Percentiles rank a stretch among this genome's conserved stretches.
Evolutionary conservation across 2,888 invertebrate genomes (phyloP).

Genomic region (Blastobasis lacticolella): DNA sequence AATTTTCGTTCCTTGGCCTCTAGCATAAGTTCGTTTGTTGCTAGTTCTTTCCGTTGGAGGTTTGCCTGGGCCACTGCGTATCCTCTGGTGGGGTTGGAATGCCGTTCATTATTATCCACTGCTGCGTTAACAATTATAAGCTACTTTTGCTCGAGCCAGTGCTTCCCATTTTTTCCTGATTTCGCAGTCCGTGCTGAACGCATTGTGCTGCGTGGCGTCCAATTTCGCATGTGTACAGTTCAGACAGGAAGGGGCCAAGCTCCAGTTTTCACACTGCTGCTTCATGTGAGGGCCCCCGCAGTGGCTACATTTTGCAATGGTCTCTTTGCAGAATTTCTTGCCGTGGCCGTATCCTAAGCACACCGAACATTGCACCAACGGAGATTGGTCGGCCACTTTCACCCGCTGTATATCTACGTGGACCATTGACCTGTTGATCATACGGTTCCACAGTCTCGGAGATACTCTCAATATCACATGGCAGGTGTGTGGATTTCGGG

Average conservation of each 20-base stretch:
- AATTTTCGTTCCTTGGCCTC: neutral
- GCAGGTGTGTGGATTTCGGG: slow-evolving; percentile 1
- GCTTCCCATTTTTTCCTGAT: neutral
- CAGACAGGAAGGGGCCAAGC: neutral
- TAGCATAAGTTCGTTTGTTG: neutral
- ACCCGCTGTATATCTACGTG: neutral
- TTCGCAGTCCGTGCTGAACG: neutral
- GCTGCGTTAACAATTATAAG: neutral
- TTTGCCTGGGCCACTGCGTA: neutral
- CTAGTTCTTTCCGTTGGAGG: neutral
- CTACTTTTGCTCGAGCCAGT: neutral
- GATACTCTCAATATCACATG: neutral
- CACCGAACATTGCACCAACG: neutral
- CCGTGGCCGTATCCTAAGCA: neutral
- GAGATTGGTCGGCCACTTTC: neutral
- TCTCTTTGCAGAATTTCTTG: no score
- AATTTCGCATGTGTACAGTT: slow-evolving; percentile 3
- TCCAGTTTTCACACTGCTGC: neutral
- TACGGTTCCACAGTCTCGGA: neutral
- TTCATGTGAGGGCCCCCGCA: no score
- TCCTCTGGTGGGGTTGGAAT: no score
- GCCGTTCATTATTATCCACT: neutral
- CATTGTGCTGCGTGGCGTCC: neutral
- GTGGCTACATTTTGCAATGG: no score
- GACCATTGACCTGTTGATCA: neutral